phyloP scores from a whole-genome alignment of 2,888 invertebrate genomes.

The Corythucha ciliata region DNA sequence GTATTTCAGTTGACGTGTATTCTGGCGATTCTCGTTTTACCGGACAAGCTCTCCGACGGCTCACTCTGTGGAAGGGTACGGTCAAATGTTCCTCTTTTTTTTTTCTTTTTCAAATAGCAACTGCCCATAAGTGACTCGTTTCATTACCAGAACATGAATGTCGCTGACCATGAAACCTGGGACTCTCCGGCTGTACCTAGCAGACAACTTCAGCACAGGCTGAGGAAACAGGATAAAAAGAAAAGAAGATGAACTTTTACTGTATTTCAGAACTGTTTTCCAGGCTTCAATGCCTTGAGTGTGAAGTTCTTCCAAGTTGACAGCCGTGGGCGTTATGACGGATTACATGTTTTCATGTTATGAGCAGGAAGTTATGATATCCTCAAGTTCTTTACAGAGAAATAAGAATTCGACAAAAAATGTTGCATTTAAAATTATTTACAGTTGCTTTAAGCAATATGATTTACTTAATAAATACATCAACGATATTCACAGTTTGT shows the following conservation, averaged over 20 bases:
- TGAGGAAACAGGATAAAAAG: slow-evolving; percentile 41
- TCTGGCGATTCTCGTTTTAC: slow-evolving; percentile 36
- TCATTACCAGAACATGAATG: neutral
- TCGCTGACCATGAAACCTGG: slow-evolving; percentile 39
- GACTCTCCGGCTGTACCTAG: slow-evolving; percentile 40
- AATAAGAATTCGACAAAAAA: neutral
- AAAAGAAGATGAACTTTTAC: slow-evolving; percentile 37
- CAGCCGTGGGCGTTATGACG: too few species aligned
- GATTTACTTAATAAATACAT: too few species aligned
- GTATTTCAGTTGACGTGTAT: slow-evolving; percentile 37
- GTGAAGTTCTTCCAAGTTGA: too few species aligned
- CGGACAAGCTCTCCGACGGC: slow-evolving; percentile 30
- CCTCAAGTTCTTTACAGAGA: neutral
- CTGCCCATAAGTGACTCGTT: neutral
- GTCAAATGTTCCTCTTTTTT: neutral
- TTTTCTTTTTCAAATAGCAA: neutral
- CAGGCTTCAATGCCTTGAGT: too few species aligned
- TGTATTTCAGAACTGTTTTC: neutral
- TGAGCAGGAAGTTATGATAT: neutral
- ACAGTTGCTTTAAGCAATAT: neutral
- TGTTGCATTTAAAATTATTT: neutral
- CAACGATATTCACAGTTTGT: too few species aligned
- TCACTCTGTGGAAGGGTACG: slow-evolving; percentile 21
- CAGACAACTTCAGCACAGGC: slow-evolving; percentile 38
- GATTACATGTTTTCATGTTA: too few species aligned